Percentiles rank a stretch among this genome's conserved stretches.
These are phyloP conservation scores for Otocyon megalotis DNA, from an alignment of 2,113 vertebrate genomes.

Conservation along the genomic window DNA sequence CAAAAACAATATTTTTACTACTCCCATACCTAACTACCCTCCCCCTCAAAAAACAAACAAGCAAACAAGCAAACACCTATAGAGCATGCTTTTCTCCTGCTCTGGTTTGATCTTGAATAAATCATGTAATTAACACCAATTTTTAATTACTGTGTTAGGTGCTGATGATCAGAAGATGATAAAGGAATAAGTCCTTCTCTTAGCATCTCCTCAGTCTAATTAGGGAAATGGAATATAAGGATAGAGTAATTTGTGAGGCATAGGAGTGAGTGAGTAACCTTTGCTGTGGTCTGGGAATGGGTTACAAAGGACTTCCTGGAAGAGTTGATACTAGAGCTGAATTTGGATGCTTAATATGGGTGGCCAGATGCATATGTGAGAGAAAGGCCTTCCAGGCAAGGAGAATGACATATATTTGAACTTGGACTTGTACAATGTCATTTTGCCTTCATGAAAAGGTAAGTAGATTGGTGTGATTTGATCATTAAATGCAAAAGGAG, in stretches of 20 bases:
- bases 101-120: background rate
- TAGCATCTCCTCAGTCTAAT: background rate
- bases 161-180: background rate
- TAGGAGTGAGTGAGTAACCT: background rate
- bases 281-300: background rate
- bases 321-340: background rate
- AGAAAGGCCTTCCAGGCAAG: background rate
- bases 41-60: background rate
- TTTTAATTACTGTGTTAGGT: background rate
- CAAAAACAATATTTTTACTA: background rate
- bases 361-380: background rate
- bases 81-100: background rate
- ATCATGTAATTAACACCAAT: background rate
- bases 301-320: background rate
- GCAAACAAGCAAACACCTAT: background rate
- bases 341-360: background rate
- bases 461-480: background rate
- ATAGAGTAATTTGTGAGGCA: background rate
- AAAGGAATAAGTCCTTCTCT: background rate
- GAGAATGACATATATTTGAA: background rate
- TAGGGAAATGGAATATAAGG: background rate
- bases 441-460: constrained; percentile 21
- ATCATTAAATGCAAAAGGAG: background rate
- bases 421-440: background rate
- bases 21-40: background rate